Conservation (phyloP, 1,140 invertebrate genomes). For the Samia ricini region DNA sequence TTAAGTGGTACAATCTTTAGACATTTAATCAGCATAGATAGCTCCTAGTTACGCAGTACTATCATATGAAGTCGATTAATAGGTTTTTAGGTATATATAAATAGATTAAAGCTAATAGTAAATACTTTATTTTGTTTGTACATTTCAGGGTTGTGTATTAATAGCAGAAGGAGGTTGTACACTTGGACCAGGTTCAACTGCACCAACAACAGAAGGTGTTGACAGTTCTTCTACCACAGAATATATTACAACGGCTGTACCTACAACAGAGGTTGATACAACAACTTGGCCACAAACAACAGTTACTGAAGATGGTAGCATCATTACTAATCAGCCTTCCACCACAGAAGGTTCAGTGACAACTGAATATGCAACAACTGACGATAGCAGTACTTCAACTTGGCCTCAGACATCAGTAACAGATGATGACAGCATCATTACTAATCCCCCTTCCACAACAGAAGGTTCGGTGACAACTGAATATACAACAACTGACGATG, state of each 20-base stretch:
- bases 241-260: no score
- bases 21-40: no score
- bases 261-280: background rate
- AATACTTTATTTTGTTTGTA: no score
- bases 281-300: background rate
- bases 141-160: slow-evolving; percentile 12
- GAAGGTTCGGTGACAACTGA: background rate
- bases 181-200: background rate
- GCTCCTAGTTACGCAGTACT: no score
- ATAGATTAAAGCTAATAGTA: no score
- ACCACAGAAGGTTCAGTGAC: slow-evolving; percentile 1
- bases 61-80: no score
- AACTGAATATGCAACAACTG: background rate
- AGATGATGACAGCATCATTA: background rate
- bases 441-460: background rate
- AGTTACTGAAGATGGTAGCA: background rate
- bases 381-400: background rate
- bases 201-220: slow-evolving; percentile 5
- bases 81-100: no score
- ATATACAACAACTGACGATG: background rate
- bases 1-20: no score
- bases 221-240: background rate
- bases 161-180: slow-evolving; percentile 17
- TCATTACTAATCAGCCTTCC: background rate
- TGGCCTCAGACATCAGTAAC: background rate